phyloP scores from a whole-genome alignment of 2,888 invertebrate genomes.

The Aphodius granarius region DNA sequence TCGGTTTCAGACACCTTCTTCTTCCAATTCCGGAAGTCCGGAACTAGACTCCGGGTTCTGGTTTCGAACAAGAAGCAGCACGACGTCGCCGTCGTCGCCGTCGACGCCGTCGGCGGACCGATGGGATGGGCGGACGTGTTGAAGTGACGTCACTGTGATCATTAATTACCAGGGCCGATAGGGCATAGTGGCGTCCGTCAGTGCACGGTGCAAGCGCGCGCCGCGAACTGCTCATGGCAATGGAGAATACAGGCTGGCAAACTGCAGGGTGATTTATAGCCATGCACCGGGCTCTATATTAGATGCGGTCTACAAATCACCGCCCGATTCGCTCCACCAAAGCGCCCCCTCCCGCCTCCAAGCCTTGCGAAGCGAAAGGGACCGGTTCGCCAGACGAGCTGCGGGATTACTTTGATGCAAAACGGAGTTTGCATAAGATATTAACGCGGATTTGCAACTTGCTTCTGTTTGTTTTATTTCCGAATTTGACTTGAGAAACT shows the following conservation, averaged over 20 bases:
- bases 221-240: not conserved
- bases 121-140: slow-evolving; percentile 2
- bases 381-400: not conserved
- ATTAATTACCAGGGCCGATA: slow-evolving; percentile 4
- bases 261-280: slow-evolving; percentile 9
- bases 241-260: not conserved
- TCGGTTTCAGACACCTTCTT: not conserved
- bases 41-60: not conserved
- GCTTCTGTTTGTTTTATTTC: not conserved
- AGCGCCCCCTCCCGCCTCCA: not conserved
- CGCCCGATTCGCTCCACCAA: not conserved
- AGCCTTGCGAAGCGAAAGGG: not conserved
- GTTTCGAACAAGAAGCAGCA: not conserved
- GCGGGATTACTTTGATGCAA: not conserved
- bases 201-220: slow-evolving; percentile 1
- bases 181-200: slow-evolving; percentile 6
- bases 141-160: slow-evolving; percentile 6
- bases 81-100: not conserved
- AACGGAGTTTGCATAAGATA: not conserved
- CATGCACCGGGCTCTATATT: slow-evolving; percentile 6
- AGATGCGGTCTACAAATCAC: slow-evolving; percentile 12
- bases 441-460: not conserved
- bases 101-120: not conserved
- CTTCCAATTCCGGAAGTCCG: not conserved
- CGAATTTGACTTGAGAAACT: not conserved